These are phyloP conservation scores for Eupeodes corollae DNA, from an alignment of 1,140 invertebrate species.

Conservation along the genomic window DNA sequence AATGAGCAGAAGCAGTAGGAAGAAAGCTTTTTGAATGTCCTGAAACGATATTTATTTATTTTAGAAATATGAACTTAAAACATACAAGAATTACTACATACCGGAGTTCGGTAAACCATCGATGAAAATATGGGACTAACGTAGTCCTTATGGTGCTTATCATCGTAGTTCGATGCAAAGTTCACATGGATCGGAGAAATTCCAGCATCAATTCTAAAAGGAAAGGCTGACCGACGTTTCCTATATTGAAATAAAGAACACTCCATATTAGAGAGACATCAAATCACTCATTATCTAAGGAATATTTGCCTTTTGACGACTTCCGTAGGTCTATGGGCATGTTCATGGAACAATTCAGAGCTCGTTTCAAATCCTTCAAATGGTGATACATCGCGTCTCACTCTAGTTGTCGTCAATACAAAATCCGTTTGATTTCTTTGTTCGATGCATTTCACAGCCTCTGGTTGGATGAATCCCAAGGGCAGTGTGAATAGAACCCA, in stretches of 20 bases:
- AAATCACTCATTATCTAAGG: too few species aligned
- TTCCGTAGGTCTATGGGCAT: too few species aligned
- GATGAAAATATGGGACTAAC: slow-evolving; percentile 87
- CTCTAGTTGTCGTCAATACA: slow-evolving; percentile 26
- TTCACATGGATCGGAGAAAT: slow-evolving; percentile 64
- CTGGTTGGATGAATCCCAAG: slow-evolving; percentile 87
- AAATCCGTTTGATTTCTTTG: slow-evolving; percentile 54
- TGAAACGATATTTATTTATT: slow-evolving; percentile 28
- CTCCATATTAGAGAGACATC: too few species aligned
- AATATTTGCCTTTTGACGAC: too few species aligned
- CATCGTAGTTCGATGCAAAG: slow-evolving; percentile 73
- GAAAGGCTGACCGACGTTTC: too few species aligned
- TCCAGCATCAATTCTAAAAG: slow-evolving; percentile 40
- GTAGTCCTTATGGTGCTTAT: slow-evolving; percentile 59
- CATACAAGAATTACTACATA: slow-evolving; percentile 30
- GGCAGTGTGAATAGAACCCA: slow-evolving; percentile 97
- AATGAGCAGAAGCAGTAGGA: slow-evolving; percentile 81
- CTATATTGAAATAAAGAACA: too few species aligned
- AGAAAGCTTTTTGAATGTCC: slow-evolving; percentile 94
- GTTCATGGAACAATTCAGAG: too few species aligned
- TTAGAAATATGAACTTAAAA: not conserved
- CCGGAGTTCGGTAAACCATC: slow-evolving; percentile 70
- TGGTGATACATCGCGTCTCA: slow-evolving; percentile 24
- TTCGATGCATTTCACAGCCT: slow-evolving; percentile 75
- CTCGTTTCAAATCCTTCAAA: slow-evolving; percentile 11